phyloP scores from a whole-genome alignment of 2,113 vertebrate species.

The Pungitius pungitius region DNA sequence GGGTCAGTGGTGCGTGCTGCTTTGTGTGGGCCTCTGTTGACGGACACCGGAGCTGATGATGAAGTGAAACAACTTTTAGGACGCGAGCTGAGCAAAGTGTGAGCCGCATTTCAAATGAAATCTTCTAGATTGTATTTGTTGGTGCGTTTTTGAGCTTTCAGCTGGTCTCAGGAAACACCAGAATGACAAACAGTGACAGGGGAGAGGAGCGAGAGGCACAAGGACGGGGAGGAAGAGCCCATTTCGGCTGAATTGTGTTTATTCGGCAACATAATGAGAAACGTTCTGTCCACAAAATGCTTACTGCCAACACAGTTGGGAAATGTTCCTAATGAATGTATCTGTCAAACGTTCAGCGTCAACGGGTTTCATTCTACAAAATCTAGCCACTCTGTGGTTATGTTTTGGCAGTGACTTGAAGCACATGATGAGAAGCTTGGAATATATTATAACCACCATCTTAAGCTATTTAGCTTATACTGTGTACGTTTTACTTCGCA shows the following conservation, averaged over 20 bases:
- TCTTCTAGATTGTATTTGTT: background rate
- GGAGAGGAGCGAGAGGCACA: background rate
- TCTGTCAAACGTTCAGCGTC: background rate
- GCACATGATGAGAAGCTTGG: background rate
- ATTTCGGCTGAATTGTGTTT: background rate
- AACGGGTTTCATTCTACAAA: background rate
- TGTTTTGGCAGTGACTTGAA: constrained; percentile 2
- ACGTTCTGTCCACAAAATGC: background rate
- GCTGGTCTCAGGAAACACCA: background rate
- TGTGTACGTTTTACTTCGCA: background rate
- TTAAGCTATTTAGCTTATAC: background rate
- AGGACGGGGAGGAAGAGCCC: background rate
- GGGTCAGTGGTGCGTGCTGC: constrained; percentile 49
- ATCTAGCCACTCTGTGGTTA: background rate
- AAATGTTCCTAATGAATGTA: background rate
- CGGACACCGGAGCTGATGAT: constrained; percentile 17
- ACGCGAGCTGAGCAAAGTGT: constrained; percentile 8
- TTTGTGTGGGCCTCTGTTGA: constrained; percentile 35
- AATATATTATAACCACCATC: background rate
- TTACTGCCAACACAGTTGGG: background rate
- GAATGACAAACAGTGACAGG: constrained; percentile 1
- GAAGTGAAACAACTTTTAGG: constrained; percentile 30
- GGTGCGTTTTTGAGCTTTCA: constrained; percentile 8
- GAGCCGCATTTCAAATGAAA: background rate
- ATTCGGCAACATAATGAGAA: background rate